Evolutionary conservation across 2,888 invertebrate species (phyloP), one percentile per base, ranked within the genome.

Genomic region (Sesia bembeciformis): DNA sequence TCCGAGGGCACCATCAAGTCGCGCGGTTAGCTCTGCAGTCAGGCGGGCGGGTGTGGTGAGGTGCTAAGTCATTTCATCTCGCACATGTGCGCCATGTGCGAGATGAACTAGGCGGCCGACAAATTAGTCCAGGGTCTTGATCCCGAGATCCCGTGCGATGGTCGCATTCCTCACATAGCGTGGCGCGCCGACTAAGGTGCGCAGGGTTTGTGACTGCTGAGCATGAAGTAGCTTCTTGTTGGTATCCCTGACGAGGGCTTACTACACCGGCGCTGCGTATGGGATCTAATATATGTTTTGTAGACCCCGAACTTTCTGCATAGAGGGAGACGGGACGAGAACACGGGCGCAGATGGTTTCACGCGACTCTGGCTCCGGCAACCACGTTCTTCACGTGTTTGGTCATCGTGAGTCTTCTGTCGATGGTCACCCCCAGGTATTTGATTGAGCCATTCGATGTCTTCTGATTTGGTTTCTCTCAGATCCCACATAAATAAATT

Each of bases 351-450:
- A 67, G 63, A 0, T 52, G 23, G 3, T 51, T 38, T 8, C 59
- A 8, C 0, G 62, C 60, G 0, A 40, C 4, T 3, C 49, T 41
- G 1, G 60, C 56, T 6, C 52, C 41, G 4, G 38, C 40, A 4
- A 61, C 6, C 4, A 57, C 58, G 5, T 56, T 49, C 0, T 54
- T 39, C 0, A 56, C 54, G 49, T 65, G 63, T 3, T 53, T 51
- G 0, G 3, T n/a, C 64, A 65, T 61, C 1, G 52, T 60, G 3
- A 65, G 54, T 5, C 52, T 4, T 4, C 53, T n/a, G 52, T 63
- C 62, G 3, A 64, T 60, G 8, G 52, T 57, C 4, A 64, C 59
- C 6, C 64, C 62, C 5, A 64, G 60, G 58, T 64, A 64, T 40
- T 56, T 63, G 3, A 53, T 56, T 6, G 38, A 8, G 3, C 59